These are phyloP conservation scores for Apocheima hispidaria DNA, from an alignment of 2,888 invertebrate species.

Conservation along the genomic window DNA sequence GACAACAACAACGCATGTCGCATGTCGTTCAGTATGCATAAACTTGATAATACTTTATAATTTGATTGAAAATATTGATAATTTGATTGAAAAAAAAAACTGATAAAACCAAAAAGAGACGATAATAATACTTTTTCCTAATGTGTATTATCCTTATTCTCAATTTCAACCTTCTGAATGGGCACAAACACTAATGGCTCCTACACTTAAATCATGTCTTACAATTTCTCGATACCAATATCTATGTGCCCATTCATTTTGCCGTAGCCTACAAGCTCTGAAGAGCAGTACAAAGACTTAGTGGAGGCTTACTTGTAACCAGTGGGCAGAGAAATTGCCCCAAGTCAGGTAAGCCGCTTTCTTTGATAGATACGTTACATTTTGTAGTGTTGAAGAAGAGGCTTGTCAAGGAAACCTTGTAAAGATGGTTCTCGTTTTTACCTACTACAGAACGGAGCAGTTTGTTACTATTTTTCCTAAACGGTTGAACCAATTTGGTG, in stretches of 20 bases:
- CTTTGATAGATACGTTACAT: conserved; percentile 70
- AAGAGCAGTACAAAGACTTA: conserved; percentile 70
- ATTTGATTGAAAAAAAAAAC: too few species aligned
- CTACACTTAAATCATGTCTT: background rate
- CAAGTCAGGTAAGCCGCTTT: conserved; percentile 81
- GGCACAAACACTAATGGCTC: background rate
- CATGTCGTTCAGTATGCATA: too few species aligned
- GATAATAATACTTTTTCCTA: too few species aligned
- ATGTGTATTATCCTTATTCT: background rate
- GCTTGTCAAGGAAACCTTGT: conserved; percentile 4
- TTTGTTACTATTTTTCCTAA: too few species aligned
- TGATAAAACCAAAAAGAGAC: too few species aligned
- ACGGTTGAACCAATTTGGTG: too few species aligned
- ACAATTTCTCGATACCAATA: conserved; percentile 10
- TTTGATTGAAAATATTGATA: too few species aligned
- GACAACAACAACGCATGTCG: too few species aligned
- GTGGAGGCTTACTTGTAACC: conserved; percentile 69
- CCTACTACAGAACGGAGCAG: too few species aligned
- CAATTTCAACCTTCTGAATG: background rate
- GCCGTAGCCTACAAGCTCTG: conserved; percentile 49
- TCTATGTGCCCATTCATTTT: conserved; percentile 32
- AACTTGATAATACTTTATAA: too few species aligned
- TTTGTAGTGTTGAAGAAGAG: conserved; percentile 49
- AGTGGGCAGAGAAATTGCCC: conserved; percentile 84
- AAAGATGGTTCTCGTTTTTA: background rate